Conservation (phyloP, 2,113 vertebrate genomes). For the Indri indri region DNA sequence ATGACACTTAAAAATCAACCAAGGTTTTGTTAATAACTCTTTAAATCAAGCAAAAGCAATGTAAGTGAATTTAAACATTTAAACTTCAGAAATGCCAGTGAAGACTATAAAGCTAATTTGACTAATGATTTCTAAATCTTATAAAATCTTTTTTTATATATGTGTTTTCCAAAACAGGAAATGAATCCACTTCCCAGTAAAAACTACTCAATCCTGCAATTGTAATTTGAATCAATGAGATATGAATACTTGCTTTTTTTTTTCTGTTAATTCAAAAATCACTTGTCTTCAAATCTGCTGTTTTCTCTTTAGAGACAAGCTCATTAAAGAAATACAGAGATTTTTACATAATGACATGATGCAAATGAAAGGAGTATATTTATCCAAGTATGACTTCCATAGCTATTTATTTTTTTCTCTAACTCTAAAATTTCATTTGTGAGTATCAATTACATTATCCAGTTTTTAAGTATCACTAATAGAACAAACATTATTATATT, state of each 20-base stretch:
- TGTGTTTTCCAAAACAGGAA: constrained; percentile 22
- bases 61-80: background rate
- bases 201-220: background rate
- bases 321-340: background rate
- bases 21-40: background rate
- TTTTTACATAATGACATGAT: background rate
- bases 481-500: background rate
- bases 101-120: background rate
- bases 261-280: background rate
- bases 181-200: background rate
- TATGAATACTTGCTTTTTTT: no score
- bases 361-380: background rate
- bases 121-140: constrained; percentile 15
- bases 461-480: background rate
- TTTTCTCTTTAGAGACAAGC: background rate
- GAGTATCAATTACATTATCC: background rate
- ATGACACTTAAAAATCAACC: constrained; percentile 22
- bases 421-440: constrained; percentile 34
- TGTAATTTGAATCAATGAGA: background rate
- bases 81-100: background rate
- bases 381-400: background rate
- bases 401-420: background rate
- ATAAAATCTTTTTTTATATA: background rate
- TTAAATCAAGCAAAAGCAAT: background rate
- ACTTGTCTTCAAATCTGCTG: background rate